These are phyloP conservation scores for Serripes groenlandicus DNA, from an alignment of 2,888 invertebrate species.

Conservation along the genomic window DNA sequence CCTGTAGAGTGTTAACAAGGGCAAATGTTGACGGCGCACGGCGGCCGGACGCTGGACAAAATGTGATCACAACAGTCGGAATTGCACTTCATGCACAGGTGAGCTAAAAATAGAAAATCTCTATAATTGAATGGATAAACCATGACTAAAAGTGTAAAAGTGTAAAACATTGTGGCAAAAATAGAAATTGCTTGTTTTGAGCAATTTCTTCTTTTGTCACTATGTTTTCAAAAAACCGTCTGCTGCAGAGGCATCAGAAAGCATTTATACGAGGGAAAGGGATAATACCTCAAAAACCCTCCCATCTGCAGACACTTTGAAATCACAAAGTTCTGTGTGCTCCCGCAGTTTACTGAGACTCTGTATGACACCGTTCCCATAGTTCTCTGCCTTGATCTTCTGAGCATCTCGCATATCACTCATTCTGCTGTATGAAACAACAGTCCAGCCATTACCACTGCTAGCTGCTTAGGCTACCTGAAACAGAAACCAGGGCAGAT, in stretches of 20 bases:
- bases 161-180: neutral
- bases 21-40: no score
- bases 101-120: neutral
- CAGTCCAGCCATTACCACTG: constrained; percentile 6
- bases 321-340: constrained; percentile 85
- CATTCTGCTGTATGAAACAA: constrained; percentile 26
- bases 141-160: neutral
- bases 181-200: no score
- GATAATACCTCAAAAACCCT: constrained; percentile 81
- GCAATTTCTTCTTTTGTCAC: neutral
- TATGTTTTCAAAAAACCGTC: neutral
- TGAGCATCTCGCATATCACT: constrained; percentile 73
- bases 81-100: no score
- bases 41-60: no score
- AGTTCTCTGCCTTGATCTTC: constrained; percentile 78
- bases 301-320: constrained; percentile 84
- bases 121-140: neutral
- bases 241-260: neutral
- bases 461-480: neutral
- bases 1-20: no score
- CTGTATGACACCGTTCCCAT: constrained; percentile 82
- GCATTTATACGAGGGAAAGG: neutral
- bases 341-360: constrained; percentile 79
- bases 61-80: no score
- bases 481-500: no score